These are phyloP conservation scores for Caretta caretta DNA, from an alignment of 2,113 vertebrate species.

Conservation along the genomic window DNA sequence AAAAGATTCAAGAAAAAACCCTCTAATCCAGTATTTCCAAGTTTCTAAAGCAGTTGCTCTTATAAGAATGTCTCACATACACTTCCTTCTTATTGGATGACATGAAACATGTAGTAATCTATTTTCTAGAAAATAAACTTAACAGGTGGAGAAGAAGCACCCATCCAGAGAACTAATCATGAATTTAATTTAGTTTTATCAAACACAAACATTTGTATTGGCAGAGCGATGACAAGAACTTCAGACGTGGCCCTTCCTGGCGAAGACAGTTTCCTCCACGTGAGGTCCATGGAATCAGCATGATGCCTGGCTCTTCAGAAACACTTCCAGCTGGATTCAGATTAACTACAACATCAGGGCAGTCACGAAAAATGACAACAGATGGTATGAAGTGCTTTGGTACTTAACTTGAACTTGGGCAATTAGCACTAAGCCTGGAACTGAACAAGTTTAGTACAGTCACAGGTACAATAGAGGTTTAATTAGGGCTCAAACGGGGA, in stretches of 20 bases:
- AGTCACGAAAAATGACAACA: slow-evolving; percentile 91
- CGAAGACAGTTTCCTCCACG: slow-evolving; percentile 95
- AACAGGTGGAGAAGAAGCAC: not conserved
- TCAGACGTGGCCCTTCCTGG: slow-evolving; percentile 92
- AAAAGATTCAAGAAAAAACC: not conserved
- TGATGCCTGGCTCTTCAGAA: slow-evolving; percentile 98
- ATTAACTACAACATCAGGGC: slow-evolving; percentile 93
- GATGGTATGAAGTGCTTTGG: slow-evolving; percentile 84
- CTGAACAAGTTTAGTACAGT: not conserved
- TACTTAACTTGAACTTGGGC: not conserved
- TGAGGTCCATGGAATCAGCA: slow-evolving; percentile 97
- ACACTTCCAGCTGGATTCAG: slow-evolving; percentile 97
- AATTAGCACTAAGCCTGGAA: not conserved
- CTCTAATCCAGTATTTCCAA: not conserved
- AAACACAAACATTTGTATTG: slow-evolving; percentile 36
- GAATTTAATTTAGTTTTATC: not conserved
- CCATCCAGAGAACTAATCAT: not conserved
- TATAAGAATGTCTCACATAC: not conserved
- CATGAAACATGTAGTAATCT: not conserved
- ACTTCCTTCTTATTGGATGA: not conserved
- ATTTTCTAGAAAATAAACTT: not conserved
- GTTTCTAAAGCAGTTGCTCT: not conserved
- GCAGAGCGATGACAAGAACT: slow-evolving; percentile 94
- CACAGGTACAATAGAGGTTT: not conserved
- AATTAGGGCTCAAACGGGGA: not conserved